These are phyloP conservation scores for Eueremaeus valkanovi DNA, from an alignment of 2,888 invertebrate species.

Conservation along the genomic window DNA sequence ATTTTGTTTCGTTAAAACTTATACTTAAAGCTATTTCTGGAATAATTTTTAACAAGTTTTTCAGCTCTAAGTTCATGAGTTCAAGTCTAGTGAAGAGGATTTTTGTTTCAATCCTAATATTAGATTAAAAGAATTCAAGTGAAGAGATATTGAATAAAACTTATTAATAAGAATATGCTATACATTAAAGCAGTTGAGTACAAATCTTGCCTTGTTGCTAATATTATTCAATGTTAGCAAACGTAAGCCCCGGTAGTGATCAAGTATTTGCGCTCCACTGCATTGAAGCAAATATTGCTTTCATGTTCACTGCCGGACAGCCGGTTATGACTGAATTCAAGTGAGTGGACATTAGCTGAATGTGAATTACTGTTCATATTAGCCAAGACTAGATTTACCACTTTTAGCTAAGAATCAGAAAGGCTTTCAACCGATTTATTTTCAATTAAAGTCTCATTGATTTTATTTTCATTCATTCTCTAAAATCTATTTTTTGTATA, in stretches of 20 bases:
- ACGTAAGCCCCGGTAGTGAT: too few species aligned
- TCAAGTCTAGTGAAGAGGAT: neutral
- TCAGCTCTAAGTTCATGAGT: slow-evolving; percentile 2
- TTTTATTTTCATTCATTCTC: neutral
- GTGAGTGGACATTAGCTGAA: neutral
- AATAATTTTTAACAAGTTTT: neutral
- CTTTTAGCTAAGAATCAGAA: neutral
- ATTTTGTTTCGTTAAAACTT: neutral
- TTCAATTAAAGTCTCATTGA: neutral
- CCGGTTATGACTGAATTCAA: neutral
- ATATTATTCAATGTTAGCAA: too few species aligned
- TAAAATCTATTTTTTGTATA: neutral
- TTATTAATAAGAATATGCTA: slow-evolving; percentile 10
- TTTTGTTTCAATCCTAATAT: neutral
- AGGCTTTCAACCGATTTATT: neutral
- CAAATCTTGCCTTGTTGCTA: too few species aligned
- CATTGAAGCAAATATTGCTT: too few species aligned
- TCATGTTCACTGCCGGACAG: too few species aligned
- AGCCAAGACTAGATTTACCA: neutral
- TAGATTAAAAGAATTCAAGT: neutral
- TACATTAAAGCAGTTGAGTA: neutral
- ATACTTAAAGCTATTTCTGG: neutral
- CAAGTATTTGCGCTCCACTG: too few species aligned
- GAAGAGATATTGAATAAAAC: neutral
- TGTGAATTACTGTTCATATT: neutral